Percentiles rank a stretch among this genome's conserved stretches.
Evolutionary conservation across 2,113 vertebrate genomes (phyloP).

Genomic region (Heterocephalus glaber): DNA sequence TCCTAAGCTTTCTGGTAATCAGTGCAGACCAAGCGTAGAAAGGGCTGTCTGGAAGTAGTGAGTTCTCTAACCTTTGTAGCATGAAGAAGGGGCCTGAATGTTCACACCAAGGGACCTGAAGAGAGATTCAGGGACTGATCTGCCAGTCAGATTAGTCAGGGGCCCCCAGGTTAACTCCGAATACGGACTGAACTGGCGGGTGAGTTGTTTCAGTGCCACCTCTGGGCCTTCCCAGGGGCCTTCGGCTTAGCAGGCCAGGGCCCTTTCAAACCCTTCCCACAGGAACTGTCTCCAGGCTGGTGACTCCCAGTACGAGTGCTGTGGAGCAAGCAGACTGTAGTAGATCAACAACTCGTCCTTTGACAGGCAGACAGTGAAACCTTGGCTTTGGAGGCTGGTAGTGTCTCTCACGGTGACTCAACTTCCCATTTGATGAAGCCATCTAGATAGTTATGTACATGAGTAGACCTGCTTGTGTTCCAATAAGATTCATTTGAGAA

Average conservation of each 20-base stretch:
- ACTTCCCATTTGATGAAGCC: neutral
- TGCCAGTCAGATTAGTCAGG: neutral
- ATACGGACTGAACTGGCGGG: too few species aligned
- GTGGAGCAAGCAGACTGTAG: neutral
- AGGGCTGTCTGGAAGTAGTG: neutral
- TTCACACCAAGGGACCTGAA: rapidly evolving
- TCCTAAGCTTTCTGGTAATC: neutral
- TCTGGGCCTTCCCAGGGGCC: neutral
- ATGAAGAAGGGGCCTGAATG: neutral
- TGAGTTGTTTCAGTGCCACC: neutral
- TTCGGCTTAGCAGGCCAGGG: neutral
- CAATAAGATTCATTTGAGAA: neutral
- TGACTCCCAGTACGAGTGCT: neutral
- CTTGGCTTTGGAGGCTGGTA: neutral
- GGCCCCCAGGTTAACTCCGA: rapidly evolving
- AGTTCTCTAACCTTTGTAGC: neutral
- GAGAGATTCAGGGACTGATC: neutral
- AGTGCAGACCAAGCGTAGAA: neutral
- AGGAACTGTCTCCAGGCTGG: neutral
- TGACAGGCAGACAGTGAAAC: neutral
- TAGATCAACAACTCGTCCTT: neutral
- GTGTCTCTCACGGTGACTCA: neutral
- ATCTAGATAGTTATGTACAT: neutral
- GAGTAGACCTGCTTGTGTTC: neutral
- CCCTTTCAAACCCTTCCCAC: neutral